phyloP scores from a whole-genome alignment of 1,140 invertebrate genomes.

The Colletes latitarsis region DNA sequence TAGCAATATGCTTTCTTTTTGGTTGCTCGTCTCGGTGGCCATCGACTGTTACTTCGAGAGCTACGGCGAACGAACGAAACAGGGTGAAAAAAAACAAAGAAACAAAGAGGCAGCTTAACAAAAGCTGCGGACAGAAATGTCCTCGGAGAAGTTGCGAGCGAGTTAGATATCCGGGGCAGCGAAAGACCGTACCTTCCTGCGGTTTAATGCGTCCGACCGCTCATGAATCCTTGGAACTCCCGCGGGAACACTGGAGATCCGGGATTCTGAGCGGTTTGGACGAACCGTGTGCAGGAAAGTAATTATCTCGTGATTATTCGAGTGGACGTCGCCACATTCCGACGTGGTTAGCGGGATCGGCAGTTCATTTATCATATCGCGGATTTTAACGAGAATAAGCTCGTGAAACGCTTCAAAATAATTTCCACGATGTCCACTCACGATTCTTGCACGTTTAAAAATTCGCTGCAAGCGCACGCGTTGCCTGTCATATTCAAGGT shows the following conservation, averaged over 20 bases:
- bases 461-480: not conserved
- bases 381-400: constrained; percentile 3
- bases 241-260: constrained; percentile 46
- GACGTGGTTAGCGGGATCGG: constrained; percentile 21
- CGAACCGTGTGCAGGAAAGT: constrained; percentile 45
- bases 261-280: constrained; percentile 44
- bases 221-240: constrained; percentile 55
- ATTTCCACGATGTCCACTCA: not conserved
- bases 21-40: not conserved
- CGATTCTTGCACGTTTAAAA: not conserved
- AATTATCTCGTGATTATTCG: constrained; percentile 59
- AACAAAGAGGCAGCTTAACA: not conserved
- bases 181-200: constrained; percentile 58
- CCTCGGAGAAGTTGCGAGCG: constrained; percentile 30
- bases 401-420: not conserved
- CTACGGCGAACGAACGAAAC: not conserved
- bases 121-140: constrained; percentile 25
- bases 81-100: not conserved
- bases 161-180: constrained; percentile 48
- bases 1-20: not conserved
- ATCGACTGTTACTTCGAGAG: not conserved
- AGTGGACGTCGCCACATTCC: constrained; percentile 44
- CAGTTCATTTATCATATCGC: constrained; percentile 27
- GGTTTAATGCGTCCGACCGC: constrained; percentile 61
- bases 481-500: too few species aligned